phyloP scores from a whole-genome alignment of 1,140 invertebrate genomes.

The Ptiloglossa arizonensis region DNA sequence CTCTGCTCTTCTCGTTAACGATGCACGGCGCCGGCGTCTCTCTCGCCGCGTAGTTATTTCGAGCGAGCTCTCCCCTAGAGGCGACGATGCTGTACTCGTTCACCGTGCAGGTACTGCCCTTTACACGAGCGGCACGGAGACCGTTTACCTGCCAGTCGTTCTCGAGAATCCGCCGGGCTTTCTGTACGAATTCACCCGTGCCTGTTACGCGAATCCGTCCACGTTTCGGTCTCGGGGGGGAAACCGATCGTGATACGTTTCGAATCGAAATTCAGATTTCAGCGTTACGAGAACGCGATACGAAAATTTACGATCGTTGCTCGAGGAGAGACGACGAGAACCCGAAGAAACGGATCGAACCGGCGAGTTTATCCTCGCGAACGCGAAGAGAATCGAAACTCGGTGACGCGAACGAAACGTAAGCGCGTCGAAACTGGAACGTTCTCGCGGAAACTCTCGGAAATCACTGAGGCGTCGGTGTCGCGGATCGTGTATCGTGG shows the following conservation, averaged over 20 bases:
- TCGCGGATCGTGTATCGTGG: conserved; percentile 16
- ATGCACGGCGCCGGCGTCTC: conserved; percentile 60
- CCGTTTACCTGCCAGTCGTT: conserved; percentile 60
- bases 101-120: conserved; percentile 48
- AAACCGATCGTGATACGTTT: too few species aligned
- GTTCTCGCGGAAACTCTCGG: conserved; percentile 27
- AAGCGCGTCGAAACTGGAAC: conserved; percentile 14
- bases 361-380: too few species aligned
- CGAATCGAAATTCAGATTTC: too few species aligned
- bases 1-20: conserved; percentile 42
- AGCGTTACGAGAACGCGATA: too few species aligned
- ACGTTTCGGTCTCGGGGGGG: too few species aligned
- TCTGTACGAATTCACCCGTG: conserved; percentile 52
- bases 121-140: conserved; percentile 26
- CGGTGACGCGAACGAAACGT: background rate
- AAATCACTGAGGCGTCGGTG: conserved; percentile 32
- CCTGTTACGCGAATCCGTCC: background rate
- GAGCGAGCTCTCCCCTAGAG: conserved; percentile 73
- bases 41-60: conserved; percentile 70
- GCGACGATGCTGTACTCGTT: conserved; percentile 72
- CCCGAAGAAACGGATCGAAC: too few species aligned
- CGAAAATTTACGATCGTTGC: too few species aligned
- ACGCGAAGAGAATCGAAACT: background rate
- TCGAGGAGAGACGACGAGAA: too few species aligned
- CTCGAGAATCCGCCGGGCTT: conserved; percentile 63